A percentile compares a stretch with the other conserved stretches of the same genome.
These are phyloP conservation scores for Syngnathus acus DNA, from an alignment of 2,797 vertebrate genomes.

Conservation along the genomic window DNA sequence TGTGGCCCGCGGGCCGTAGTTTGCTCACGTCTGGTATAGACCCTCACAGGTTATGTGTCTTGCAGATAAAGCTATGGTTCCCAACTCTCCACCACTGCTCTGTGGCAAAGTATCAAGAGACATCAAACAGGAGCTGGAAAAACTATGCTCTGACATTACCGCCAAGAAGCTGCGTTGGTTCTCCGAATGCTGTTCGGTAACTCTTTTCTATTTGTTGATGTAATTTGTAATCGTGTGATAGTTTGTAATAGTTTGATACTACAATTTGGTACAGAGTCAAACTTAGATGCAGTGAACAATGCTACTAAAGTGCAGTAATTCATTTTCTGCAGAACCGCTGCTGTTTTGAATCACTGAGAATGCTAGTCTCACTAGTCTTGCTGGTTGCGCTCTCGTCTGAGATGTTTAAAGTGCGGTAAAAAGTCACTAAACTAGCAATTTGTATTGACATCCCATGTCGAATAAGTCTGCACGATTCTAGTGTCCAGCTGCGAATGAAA, in stretches of 20 bases:
- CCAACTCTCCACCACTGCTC: slow-evolving; percentile 78
- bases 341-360: neutral
- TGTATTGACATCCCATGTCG: too few relatives aligned
- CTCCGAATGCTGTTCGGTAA: slow-evolving; percentile 91
- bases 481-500: too few relatives aligned
- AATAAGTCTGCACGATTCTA: too few relatives aligned
- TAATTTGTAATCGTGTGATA: neutral
- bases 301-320: neutral
- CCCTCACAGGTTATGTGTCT: neutral
- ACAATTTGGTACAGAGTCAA: neutral
- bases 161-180: slow-evolving; percentile 88
- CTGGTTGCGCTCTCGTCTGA: too few relatives aligned
- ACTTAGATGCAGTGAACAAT: neutral
- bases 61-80: slow-evolving; percentile 81
- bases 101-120: slow-evolving; percentile 91
- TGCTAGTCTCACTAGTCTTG: too few relatives aligned
- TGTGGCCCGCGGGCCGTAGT: too few relatives aligned
- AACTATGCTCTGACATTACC: slow-evolving; percentile 67
- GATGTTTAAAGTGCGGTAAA: too few relatives aligned
- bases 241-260: neutral
- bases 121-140: slow-evolving; percentile 91
- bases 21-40: too few relatives aligned
- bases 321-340: neutral
- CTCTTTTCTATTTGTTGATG: slow-evolving; percentile 26
- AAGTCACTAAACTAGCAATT: too few relatives aligned